Evolutionary conservation across 2,797 vertebrate genomes (phyloP).

Genomic region (Notamacropus eugenii): DNA sequence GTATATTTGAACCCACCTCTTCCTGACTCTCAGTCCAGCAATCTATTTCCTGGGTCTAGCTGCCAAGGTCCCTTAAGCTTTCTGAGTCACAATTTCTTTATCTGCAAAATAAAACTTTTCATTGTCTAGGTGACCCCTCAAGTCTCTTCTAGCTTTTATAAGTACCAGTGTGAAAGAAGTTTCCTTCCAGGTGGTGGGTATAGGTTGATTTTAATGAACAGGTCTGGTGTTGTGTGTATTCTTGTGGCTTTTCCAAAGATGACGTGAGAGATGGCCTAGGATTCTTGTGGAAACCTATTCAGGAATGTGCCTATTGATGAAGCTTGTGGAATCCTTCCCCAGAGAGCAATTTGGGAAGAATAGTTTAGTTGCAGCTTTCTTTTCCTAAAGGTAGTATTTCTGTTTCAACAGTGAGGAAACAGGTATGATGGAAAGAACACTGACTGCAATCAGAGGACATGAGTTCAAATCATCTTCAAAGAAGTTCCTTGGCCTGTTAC

Average conservation of each 20-base stretch:
- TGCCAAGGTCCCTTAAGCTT: background rate
- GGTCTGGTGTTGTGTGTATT: background rate
- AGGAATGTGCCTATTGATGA: background rate
- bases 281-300: background rate
- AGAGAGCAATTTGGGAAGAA: background rate
- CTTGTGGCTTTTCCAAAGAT: constrained; percentile 28
- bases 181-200: constrained; percentile 4
- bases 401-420: background rate
- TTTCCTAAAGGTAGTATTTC: background rate
- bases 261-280: background rate
- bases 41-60: background rate
- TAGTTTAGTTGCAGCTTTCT: constrained; percentile 29
- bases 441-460: background rate
- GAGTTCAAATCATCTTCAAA: background rate
- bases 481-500: background rate
- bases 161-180: background rate
- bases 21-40: background rate
- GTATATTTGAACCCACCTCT: background rate
- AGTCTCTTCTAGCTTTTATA: background rate
- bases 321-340: background rate
- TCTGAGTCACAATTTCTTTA: background rate
- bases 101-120: background rate
- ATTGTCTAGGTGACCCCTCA: background rate
- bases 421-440: background rate
- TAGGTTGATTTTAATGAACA: constrained; percentile 14